Conservation (phyloP, 2,888 invertebrate genomes). For the Xestia c-nigrum region DNA sequence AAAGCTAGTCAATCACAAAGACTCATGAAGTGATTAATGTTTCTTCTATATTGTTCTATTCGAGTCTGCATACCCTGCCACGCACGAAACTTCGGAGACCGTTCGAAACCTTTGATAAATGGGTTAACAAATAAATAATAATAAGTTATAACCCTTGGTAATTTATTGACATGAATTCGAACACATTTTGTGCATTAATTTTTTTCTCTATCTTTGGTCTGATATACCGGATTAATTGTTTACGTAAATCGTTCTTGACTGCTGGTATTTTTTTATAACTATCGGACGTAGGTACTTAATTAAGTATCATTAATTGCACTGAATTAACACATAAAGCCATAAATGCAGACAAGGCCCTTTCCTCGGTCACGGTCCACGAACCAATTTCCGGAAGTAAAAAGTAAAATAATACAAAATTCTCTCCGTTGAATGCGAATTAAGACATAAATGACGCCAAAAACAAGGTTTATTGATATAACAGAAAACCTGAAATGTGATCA, state of each 20-base stretch:
- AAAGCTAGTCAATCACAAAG: neutral
- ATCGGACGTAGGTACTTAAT: neutral
- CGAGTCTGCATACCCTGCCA: neutral
- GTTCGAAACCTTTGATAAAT: neutral
- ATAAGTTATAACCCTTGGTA: too few species aligned
- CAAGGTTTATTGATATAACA: neutral
- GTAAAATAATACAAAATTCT: neutral
- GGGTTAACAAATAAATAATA: too few species aligned
- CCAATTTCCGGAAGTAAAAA: neutral
- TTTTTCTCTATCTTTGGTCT: neutral
- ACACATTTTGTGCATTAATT: neutral
- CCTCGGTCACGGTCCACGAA: slow-evolving; percentile 6
- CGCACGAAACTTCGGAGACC: neutral
- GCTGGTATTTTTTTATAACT: neutral
- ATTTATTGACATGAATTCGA: neutral
- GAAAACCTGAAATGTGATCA: neutral
- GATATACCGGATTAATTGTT: neutral
- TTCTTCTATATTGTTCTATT: slow-evolving; percentile 12
- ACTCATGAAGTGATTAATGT: slow-evolving; percentile 21
- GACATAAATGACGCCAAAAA: neutral
- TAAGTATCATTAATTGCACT: neutral
- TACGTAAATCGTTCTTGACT: neutral
- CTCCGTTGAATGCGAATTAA: slow-evolving; percentile 10
- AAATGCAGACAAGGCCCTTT: neutral
- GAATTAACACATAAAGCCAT: neutral